Evolutionary conservation across 2,113 vertebrate species (phyloP), one percentile per base, ranked within the genome.

Genomic region (Hemichromis elongatus): DNA sequence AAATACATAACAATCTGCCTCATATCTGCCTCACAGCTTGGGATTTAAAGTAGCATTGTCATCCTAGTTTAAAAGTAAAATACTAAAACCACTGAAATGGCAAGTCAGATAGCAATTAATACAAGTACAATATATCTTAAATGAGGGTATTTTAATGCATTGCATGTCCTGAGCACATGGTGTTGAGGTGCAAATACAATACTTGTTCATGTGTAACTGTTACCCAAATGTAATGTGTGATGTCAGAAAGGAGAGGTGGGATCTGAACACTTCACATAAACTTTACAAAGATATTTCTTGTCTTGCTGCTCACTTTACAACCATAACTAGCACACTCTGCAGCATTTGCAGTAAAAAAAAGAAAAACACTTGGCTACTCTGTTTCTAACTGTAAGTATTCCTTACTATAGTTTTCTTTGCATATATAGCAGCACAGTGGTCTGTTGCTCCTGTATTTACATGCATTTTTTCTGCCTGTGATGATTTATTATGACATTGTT

Each of bases 231-330:
- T 21, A 63, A 47, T 47, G 24, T 50, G 70, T 84, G 84, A 88
- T 81, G 85, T 90, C 83, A 86, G 56, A 66, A 73, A 33, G 47
- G 18, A 83, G 89, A 91, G 92, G 92, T 85, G 86, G 92, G 90
- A 92, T 90, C 84, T 90, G 7, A 80, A 56, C 45, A 33, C 63
- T 57, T 37, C 82, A 68, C 40, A 4, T 19, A 79, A 59, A 80
- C 26, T 80, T 81, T 84, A 26, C 54, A 59, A 30, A 70, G 24
- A 14, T 42, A 45, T 53, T 77, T 83, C 9, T 77, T 77, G 80
- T 28, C 7, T 26, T 2, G 2, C 54, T 52, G 28, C 82, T 84
- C 54, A 56, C 2, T 81, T 82, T 57, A 10, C 37, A 83, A 11
- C 18, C 53, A 82, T 30, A 82, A 55, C 14, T 59, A 80, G 53